A percentile compares a stretch with the other conserved stretches of the same genome.
These are phyloP conservation scores for Muscicapa adusta DNA, from an alignment of 2,113 vertebrate genomes.

Conservation along the genomic window DNA sequence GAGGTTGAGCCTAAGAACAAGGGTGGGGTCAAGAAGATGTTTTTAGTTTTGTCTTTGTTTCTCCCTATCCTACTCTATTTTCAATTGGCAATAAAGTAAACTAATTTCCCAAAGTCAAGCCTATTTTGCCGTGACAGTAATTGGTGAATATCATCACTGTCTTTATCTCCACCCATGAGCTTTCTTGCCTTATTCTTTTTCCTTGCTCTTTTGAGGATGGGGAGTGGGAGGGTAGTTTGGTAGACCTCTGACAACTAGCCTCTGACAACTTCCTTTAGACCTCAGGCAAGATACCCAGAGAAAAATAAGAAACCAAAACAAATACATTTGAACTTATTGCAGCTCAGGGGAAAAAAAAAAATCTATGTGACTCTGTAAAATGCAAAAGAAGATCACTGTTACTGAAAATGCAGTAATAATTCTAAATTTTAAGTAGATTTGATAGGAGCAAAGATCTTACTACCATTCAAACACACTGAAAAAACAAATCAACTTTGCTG, in stretches of 20 bases:
- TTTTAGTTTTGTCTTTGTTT: background rate
- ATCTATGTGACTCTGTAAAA: background rate
- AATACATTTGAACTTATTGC: background rate
- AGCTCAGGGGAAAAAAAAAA: background rate
- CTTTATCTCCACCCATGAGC: background rate
- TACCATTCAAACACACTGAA: background rate
- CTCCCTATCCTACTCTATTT: background rate
- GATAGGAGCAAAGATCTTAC: background rate
- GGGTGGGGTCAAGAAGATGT: fast-evolving
- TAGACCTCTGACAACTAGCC: background rate
- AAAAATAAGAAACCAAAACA: background rate
- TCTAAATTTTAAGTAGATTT: background rate
- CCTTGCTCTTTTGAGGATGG: background rate
- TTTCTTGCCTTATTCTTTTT: background rate
- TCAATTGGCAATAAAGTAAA: background rate
- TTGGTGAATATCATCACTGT: background rate
- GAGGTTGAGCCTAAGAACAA: background rate
- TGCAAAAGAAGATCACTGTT: background rate
- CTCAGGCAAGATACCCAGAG: background rate
- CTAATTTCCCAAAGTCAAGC: background rate
- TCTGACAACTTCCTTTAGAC: background rate
- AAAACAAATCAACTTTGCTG: background rate
- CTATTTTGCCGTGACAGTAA: background rate
- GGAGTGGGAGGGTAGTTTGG: background rate
- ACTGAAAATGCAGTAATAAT: background rate